A percentile compares a stretch with the other conserved stretches of the same genome.
Evolutionary conservation across 2,888 invertebrate genomes (phyloP).

Genomic region (Neria commutata): DNA sequence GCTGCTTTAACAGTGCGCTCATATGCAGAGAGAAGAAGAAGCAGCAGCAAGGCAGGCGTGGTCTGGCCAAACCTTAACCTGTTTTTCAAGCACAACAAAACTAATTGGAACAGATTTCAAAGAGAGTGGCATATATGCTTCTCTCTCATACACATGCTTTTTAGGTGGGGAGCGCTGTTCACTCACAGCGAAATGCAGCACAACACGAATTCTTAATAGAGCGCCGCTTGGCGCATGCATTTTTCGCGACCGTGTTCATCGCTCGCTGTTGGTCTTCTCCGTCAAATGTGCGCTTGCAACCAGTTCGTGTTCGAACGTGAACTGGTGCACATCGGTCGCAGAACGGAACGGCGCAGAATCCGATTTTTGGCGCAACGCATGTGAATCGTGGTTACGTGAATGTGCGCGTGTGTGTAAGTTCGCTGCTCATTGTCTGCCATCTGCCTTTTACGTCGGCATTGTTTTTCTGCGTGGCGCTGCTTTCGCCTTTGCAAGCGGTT

Average conservation of each 20-base stretch:
- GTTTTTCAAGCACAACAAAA: not conserved
- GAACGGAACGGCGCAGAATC: constrained; percentile 31
- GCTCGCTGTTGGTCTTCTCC: too few relatives aligned
- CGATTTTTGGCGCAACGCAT: not conserved
- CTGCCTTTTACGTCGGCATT: too few relatives aligned
- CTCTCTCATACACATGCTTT: not conserved
- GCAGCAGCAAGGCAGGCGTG: constrained; percentile 12
- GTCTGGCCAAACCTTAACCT: not conserved
- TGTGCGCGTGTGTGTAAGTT: not conserved
- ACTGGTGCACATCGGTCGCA: constrained; percentile 56
- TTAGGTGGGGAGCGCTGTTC: not conserved
- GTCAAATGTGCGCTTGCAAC: constrained; percentile 41
- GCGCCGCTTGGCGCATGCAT: not conserved
- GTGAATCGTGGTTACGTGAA: not conserved
- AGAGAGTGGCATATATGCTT: not conserved
- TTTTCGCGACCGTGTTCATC: too few relatives aligned
- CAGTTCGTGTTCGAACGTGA: constrained; percentile 61
- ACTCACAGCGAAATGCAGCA: not conserved
- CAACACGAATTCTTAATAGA: not conserved
- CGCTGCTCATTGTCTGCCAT: too few relatives aligned
- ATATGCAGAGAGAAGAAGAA: too few relatives aligned
- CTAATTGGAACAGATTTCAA: not conserved
- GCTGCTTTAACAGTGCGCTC: too few relatives aligned
- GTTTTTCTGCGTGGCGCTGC: too few relatives aligned
- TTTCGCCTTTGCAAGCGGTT: too few relatives aligned